These are phyloP conservation scores for Anseranas semipalmata DNA, from an alignment of 2,113 vertebrate genomes.

Conservation along the genomic window DNA sequence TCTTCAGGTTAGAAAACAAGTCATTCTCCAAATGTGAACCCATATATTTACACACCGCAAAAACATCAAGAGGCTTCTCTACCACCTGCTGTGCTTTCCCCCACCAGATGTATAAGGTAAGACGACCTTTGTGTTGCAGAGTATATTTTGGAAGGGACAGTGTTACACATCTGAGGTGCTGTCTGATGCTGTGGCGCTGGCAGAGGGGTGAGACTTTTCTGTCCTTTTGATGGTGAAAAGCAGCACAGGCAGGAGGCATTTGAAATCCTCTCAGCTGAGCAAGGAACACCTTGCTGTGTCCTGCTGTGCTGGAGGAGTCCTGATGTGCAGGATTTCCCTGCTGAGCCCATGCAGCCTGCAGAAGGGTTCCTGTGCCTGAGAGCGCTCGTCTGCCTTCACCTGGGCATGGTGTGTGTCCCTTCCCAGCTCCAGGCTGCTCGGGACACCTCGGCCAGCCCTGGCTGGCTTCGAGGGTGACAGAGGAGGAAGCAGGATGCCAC, in stretches of 20 bases:
- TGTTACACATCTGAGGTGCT: accelerated
- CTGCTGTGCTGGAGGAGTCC: slow-evolving; percentile 39
- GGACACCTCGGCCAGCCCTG: neutral
- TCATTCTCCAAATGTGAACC: neutral
- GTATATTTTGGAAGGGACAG: neutral
- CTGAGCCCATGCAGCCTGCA: slow-evolving; percentile 36
- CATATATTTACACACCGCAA: accelerated
- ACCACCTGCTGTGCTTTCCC: neutral
- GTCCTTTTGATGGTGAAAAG: slow-evolving; percentile 69
- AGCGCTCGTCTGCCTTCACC: neutral
- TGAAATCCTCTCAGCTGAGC: neutral
- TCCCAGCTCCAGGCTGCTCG: neutral
- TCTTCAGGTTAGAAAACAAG: neutral
- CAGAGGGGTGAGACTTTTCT: neutral
- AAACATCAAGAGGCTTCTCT: neutral
- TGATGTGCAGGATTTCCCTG: slow-evolving; percentile 62
- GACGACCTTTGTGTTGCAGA: neutral
- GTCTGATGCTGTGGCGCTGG: neutral
- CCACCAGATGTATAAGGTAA: neutral
- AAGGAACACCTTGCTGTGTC: neutral
- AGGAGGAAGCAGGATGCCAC: accelerated
- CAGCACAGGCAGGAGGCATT: neutral
- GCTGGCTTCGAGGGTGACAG: neutral
- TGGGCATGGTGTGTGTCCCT: accelerated
- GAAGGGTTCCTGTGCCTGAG: slow-evolving; percentile 57